Percentiles rank a stretch among this genome's conserved stretches.
phyloP scores from a whole-genome alignment of 2,113 vertebrate species.

The Falco punctatus region DNA sequence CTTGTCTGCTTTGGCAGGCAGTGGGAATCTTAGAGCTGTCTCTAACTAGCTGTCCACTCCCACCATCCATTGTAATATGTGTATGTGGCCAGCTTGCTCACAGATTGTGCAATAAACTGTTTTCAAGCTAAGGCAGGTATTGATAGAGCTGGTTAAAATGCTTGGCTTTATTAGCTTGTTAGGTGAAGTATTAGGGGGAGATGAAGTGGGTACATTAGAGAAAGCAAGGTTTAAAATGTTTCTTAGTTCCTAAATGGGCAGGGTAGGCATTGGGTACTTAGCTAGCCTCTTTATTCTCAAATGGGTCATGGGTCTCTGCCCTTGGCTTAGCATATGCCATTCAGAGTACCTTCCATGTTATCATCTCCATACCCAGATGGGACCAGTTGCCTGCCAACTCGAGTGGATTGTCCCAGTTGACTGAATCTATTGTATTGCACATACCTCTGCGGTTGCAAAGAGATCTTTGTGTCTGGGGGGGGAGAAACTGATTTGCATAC shows the following conservation, averaged over 20 bases:
- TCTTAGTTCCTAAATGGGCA: background rate
- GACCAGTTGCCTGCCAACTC: background rate
- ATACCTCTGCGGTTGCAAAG: background rate
- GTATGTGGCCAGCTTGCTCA: background rate
- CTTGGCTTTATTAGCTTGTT: background rate
- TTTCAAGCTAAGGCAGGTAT: background rate
- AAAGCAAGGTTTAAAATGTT: background rate
- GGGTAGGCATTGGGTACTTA: background rate
- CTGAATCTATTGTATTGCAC: background rate
- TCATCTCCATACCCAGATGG: background rate
- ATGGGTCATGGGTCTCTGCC: rapidly evolving
- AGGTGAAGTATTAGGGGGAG: background rate
- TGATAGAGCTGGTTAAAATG: background rate
- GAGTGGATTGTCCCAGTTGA: background rate
- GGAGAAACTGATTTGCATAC: background rate
- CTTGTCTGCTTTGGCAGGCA: background rate
- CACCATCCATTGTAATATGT: background rate
- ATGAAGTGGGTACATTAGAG: background rate
- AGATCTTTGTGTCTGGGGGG: background rate
- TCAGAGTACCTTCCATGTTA: background rate
- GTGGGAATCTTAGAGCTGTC: background rate
- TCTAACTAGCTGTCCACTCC: background rate
- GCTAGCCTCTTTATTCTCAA: background rate
- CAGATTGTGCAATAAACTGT: background rate
- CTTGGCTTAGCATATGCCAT: background rate